Conservation (phyloP, 2,888 invertebrate species). For the Hesperia comma region DNA sequence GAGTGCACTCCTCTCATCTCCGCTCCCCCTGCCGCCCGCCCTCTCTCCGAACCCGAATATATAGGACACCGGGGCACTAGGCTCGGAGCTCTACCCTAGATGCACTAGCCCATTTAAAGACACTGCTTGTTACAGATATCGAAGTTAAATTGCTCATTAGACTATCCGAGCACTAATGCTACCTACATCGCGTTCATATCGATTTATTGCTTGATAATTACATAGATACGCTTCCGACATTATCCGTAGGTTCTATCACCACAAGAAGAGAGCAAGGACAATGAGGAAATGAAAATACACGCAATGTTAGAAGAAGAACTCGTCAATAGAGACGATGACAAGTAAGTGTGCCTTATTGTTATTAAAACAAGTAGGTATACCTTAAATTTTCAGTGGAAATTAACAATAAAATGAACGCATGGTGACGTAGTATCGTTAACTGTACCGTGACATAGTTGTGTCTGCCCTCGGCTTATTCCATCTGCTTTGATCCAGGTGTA, state of each 20-base stretch:
- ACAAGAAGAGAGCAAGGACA: constrained; percentile 81
- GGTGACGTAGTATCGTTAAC: constrained; percentile 4
- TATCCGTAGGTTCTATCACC: constrained; percentile 79
- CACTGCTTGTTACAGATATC: constrained; percentile 44
- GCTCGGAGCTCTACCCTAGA: constrained; percentile 57
- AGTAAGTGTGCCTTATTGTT: constrained; percentile 78
- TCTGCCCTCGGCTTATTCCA: constrained; percentile 47
- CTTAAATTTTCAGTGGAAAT: neutral
- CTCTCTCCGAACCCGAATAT: constrained; percentile 54
- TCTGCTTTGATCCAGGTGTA: constrained; percentile 41
- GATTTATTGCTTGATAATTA: constrained; percentile 68
- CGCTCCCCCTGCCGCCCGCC: constrained; percentile 43
- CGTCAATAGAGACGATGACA: constrained; percentile 92
- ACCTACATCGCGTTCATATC: constrained; percentile 54
- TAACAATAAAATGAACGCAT: constrained; percentile 12
- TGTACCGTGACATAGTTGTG: constrained; percentile 14
- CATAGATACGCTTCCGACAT: constrained; percentile 73
- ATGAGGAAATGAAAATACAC: constrained; percentile 89
- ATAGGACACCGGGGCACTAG: constrained; percentile 74
- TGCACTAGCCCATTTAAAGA: constrained; percentile 40
- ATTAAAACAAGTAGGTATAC: neutral
- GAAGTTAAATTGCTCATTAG: constrained; percentile 45
- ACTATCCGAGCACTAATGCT: constrained; percentile 44
- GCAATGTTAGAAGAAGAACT: constrained; percentile 91
- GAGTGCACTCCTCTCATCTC: constrained; percentile 74